phyloP scores from a whole-genome alignment of 2,797 vertebrate genomes.

The Spatula versicolor region DNA sequence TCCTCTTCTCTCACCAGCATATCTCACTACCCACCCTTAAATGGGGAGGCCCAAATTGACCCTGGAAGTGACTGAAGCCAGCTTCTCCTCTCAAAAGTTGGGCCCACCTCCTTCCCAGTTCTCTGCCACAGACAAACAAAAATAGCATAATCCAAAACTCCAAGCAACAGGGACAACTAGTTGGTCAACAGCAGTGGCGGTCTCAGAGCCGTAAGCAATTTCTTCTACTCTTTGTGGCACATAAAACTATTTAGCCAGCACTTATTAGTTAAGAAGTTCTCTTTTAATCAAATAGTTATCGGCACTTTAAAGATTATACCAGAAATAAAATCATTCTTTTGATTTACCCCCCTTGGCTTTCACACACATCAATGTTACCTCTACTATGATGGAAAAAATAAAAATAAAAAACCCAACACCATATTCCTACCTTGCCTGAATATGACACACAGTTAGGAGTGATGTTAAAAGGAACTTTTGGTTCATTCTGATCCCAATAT shows the following conservation, averaged over 20 bases:
- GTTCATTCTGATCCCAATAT: conserved; percentile 89
- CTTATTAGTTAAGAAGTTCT: not conserved
- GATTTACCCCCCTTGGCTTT: not conserved
- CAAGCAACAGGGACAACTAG: not conserved
- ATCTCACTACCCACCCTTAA: not conserved
- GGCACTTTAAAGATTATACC: not conserved
- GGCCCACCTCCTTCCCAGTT: not conserved
- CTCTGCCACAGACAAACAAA: not conserved
- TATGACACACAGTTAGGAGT: conserved; percentile 88
- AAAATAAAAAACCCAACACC: not conserved
- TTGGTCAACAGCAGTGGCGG: not conserved
- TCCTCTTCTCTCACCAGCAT: not conserved
- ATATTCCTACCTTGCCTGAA: conserved; percentile 80
- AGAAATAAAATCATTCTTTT: not conserved
- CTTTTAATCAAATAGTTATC: not conserved
- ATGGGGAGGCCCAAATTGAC: not conserved
- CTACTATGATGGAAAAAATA: not conserved
- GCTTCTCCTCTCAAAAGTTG: not conserved
- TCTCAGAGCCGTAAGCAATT: not conserved
- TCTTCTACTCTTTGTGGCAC: not conserved
- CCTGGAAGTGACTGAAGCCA: not conserved
- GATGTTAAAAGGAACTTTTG: conserved; percentile 74
- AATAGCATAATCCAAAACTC: not conserved
- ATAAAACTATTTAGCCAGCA: not conserved
- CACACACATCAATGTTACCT: not conserved